Base-by-base conservation (phyloP, 2,797 vertebrate species). In the Lophotriccus pileatus region DNA sequence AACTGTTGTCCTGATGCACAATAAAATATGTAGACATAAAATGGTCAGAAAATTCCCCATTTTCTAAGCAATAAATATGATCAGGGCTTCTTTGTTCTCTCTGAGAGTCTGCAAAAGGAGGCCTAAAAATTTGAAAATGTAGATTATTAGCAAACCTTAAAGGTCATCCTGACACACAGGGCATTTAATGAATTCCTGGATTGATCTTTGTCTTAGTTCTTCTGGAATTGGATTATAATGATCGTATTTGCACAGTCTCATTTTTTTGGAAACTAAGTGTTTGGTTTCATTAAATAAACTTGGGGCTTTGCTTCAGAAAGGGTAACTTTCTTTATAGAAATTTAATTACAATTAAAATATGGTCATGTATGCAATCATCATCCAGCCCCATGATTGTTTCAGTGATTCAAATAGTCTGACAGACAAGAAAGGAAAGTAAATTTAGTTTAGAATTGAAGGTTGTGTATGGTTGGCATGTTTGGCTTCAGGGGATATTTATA, bases 131-230 rank as follows among this genome's bases (percentile, higher is more conserved):
- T 49, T 81, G 53, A 83, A 94, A 92, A 91, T 93, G 91, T 73
- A 94, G 88, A 88, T 95, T 80, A 62, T 55, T 63, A 81, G 37
- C 56, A 85, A 89, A 75, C 52, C 69, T 89, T 87, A 94, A 95
- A 96, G 95, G 95, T 96, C 92, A 88, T 58, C 82, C 44, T 91
- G 84, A 64, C 82, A 79, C 34, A 37, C 63, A 95, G 84, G 41
- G 66, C 32, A 70, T 82, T 86, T 93, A 95, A 94, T 84, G 70
- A 94, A 87, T 86, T 95, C 44, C 72, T 76, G 64, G 49, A 67
- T 56, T 93, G 83, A 82, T 95, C 80, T 74, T 94, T 88, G 74
- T 81, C 78, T 90, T 86, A 68, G n/a, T 87, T 91, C 63, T 94
- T 84, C 87, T 77, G 30, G 56, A 95, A 89, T 10, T 80, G 55